These are phyloP conservation scores for Hucho hucho DNA, from an alignment of 2,113 vertebrate species.

Conservation along the genomic window DNA sequence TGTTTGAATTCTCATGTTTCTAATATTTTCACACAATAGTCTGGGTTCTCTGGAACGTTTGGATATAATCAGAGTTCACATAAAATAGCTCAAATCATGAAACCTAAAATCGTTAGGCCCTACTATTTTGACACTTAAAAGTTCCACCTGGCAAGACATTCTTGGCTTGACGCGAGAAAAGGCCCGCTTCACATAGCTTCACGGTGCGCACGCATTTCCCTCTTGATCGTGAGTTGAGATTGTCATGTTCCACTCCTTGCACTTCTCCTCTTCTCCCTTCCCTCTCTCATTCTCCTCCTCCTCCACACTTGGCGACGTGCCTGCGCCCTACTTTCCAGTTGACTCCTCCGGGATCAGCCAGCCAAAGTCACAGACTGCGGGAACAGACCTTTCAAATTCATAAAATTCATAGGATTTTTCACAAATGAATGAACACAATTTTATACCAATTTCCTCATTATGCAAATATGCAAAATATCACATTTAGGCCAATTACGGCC, in stretches of 20 bases:
- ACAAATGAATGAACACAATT: slow-evolving; percentile 99
- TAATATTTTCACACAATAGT: too few relatives aligned
- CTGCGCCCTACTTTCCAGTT: slow-evolving; percentile 80
- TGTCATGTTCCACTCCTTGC: slow-evolving; percentile 26
- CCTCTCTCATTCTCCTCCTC: slow-evolving; percentile 37
- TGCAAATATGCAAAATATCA: slow-evolving; percentile 99
- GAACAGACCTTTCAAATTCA: slow-evolving; percentile 99
- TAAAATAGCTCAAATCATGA: background rate
- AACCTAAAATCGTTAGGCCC: background rate
- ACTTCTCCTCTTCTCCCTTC: slow-evolving; percentile 27
- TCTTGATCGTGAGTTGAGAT: slow-evolving; percentile 12
- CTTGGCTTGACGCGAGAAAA: slow-evolving; percentile 3
- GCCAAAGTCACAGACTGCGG: slow-evolving; percentile 95
- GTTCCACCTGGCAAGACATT: slow-evolving; percentile 3
- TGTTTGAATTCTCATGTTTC: background rate
- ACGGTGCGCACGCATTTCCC: background rate
- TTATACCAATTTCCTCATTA: slow-evolving; percentile 99
- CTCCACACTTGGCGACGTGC: slow-evolving; percentile 81
- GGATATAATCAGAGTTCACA: too few relatives aligned
- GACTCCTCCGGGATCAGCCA: slow-evolving; percentile 89
- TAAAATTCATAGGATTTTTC: slow-evolving; percentile 98
- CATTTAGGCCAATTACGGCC: slow-evolving; percentile 99
- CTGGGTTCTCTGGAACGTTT: too few relatives aligned
- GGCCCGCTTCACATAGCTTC: background rate
- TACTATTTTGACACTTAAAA: background rate